Evolutionary conservation across 2,113 vertebrate genomes (phyloP).

Genomic region (Mus spicilegus): DNA sequence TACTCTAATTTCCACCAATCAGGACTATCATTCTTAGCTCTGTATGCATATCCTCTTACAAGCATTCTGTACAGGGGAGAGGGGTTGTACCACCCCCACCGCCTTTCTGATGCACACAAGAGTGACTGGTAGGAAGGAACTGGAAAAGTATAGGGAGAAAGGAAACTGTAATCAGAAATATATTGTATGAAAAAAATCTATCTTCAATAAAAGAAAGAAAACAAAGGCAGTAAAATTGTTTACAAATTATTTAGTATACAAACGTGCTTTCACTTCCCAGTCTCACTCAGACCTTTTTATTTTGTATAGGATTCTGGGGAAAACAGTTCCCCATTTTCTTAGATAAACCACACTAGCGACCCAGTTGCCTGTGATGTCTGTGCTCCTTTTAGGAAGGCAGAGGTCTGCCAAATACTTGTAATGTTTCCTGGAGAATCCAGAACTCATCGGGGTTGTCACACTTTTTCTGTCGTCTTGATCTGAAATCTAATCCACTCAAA

Average conservation of each 20-base stretch:
- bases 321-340: background rate
- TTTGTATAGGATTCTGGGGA: background rate
- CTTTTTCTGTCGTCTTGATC: conserved; percentile 1
- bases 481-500: conserved; percentile 18
- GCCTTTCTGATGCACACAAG: background rate
- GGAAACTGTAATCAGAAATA: background rate
- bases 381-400: conserved; percentile 24
- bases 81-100: background rate
- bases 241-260: background rate
- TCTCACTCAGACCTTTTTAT: background rate
- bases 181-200: background rate
- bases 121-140: background rate
- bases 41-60: background rate
- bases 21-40: conserved; percentile 8
- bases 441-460: background rate
- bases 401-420: conserved; percentile 34
- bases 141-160: background rate
- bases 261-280: background rate
- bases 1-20: background rate
- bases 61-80: background rate
- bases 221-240: background rate
- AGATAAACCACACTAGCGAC: conserved; percentile 6
- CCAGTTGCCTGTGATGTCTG: background rate
- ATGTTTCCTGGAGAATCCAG: conserved; percentile 40
- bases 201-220: background rate